Evolutionary conservation across 2,113 vertebrate genomes (phyloP), one percentile per base, ranked within the genome.

Genomic region (Chionomys nivalis): DNA sequence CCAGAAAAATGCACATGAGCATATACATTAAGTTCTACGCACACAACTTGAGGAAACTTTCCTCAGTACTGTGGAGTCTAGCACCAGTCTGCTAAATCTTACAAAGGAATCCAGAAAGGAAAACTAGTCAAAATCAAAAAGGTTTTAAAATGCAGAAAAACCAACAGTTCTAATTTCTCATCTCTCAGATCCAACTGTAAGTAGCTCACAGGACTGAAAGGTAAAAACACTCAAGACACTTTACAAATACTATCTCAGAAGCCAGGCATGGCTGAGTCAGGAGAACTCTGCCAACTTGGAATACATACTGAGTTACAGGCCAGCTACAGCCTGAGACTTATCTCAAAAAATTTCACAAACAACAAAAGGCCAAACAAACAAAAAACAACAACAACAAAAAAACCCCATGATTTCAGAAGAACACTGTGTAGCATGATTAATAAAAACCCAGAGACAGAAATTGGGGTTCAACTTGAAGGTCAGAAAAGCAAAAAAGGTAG

Each of bases 41-140:
- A 79, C 31, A 81, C 5, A 66, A 75, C 11, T 52, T 82, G 33
- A 23, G 36, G 23, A n/a, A 19, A 33, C 82, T 85, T 94, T 24
- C 52, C n/a, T 89, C 39, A 47, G n/a, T 23, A 26, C 55, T 17
- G 72, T 33, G 5, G 4, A 76, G 24, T 77, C 16, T 68, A 88
- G 94, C 88, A 76, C 7, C 3, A 44, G 36, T 90, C 89, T 96
- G 14, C 78, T 89, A 94, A 89, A 65, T 31, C 49, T 89, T 94
- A 75, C 72, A 75, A 91, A 90, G 87, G 44, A 58, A 58, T 58
- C 58, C 47, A 90, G 31, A 92, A 89, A 93, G 19, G 19, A 93
- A 97, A 87, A 19, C 0, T 92, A 83, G 75, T 87, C 55, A 42
- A 85, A 95, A n/a, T 58, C 31, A 66, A 91, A 92, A 94, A 77